These are phyloP conservation scores for Coracias cyanogaster DNA, from an alignment of 2,797 vertebrate species.

Conservation along the genomic window DNA sequence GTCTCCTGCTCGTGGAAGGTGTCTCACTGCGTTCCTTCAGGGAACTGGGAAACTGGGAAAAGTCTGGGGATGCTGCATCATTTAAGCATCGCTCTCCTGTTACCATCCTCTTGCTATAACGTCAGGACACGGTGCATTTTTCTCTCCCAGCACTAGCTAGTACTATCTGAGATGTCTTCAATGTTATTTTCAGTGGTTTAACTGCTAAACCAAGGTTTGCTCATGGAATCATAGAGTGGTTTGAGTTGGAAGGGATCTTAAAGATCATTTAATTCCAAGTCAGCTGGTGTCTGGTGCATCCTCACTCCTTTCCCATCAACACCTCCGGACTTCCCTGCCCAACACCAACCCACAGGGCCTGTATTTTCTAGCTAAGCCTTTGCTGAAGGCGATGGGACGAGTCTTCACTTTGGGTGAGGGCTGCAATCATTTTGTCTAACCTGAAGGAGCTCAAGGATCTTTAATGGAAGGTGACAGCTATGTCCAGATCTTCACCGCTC, in stretches of 20 bases:
- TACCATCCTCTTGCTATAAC: not conserved
- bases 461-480: not conserved
- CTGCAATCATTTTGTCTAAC: not conserved
- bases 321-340: not conserved
- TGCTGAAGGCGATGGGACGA: not conserved
- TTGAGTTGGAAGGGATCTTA: no score
- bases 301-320: not conserved
- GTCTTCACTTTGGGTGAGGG: not conserved
- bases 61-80: not conserved
- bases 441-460: not conserved
- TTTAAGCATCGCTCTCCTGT: not conserved
- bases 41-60: not conserved
- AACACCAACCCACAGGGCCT: not conserved
- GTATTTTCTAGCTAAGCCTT: not conserved
- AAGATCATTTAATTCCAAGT: not conserved
- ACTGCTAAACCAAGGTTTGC: not conserved
- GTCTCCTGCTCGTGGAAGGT: not conserved
- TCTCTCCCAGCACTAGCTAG: not conserved
- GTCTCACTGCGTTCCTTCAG: not conserved
- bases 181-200: not conserved
- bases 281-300: not conserved
- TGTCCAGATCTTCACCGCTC: fast-evolving
- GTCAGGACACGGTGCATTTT: not conserved
- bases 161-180: not conserved
- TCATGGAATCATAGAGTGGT: no score